phyloP scores from a whole-genome alignment of 1,140 invertebrate species.

The Oryctes rhinoceros region DNA sequence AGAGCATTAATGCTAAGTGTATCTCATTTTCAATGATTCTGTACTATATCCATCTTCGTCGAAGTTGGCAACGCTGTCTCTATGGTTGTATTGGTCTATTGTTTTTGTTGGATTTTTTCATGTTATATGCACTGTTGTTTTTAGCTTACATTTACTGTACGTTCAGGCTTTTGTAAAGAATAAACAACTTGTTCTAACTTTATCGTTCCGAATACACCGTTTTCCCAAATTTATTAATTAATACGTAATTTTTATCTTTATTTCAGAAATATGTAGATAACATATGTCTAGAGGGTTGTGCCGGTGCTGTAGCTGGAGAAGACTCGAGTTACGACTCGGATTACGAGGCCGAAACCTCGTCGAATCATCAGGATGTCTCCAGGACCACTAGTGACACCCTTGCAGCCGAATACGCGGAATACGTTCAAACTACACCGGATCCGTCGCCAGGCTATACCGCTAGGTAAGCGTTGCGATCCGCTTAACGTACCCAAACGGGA shows the following conservation, averaged over 20 bases:
- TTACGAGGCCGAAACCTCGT: conserved; percentile 73
- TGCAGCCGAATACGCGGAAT: conserved; percentile 84
- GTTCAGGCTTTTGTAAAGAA: no score
- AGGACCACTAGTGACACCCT: conserved; percentile 84
- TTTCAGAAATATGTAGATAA: conserved; percentile 68
- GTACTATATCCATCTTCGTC: no score
- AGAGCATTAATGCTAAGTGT: no score
- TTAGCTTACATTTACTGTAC: no score
- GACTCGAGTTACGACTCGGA: conserved; percentile 90
- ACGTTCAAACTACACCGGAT: conserved; percentile 68
- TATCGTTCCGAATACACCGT: no score
- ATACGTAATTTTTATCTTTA: conserved; percentile 44
- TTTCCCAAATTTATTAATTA: no score
- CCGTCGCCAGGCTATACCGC: conserved; percentile 54
- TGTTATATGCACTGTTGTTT: no score
- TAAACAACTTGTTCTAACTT: no score
- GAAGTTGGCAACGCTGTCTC: no score
- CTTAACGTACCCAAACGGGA: not conserved
- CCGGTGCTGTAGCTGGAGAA: conserved; percentile 70
- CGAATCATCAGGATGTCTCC: conserved; percentile 76
- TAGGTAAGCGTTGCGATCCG: conserved; percentile 49
- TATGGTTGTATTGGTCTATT: no score
- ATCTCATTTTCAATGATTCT: no score
- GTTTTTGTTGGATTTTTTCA: no score
- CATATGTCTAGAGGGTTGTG: conserved; percentile 61